phyloP scores from a whole-genome alignment of 2,888 invertebrate genomes.

The Encarsia formosa region DNA sequence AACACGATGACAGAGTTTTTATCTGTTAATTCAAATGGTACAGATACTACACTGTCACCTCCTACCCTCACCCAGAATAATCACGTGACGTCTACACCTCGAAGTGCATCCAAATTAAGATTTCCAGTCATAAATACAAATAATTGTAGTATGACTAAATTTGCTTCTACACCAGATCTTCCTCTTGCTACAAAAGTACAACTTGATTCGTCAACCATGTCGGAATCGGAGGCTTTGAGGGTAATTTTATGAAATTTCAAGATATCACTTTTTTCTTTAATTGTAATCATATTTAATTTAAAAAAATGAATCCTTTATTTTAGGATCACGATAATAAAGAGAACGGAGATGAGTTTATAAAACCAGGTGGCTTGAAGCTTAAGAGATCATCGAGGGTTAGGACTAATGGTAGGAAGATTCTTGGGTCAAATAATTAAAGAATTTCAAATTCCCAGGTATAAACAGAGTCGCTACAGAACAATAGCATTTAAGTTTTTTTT shows the following conservation, averaged over 20 bases:
- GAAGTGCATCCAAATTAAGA: slow-evolving; percentile 23
- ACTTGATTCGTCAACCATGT: slow-evolving; percentile 31
- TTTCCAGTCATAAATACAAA: slow-evolving; percentile 15
- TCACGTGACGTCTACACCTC: slow-evolving; percentile 30
- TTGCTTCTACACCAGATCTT: slow-evolving; percentile 36
- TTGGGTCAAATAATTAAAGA: slow-evolving; percentile 34
- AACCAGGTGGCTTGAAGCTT: slow-evolving; percentile 25
- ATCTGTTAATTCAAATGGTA: slow-evolving; percentile 11
- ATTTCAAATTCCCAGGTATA: slow-evolving; percentile 7
- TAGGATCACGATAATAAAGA: slow-evolving; percentile 37
- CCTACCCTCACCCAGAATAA: slow-evolving; percentile 19
- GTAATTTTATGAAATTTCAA: slow-evolving; percentile 8
- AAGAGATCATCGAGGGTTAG: slow-evolving; percentile 33
- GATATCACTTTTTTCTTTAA: neutral
- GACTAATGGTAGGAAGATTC: slow-evolving; percentile 29
- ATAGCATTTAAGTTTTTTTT: slow-evolving; percentile 7
- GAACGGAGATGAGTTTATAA: slow-evolving; percentile 34
- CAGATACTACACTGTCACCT: slow-evolving; percentile 10
- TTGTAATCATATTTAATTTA: neutral
- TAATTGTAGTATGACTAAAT: slow-evolving; percentile 29
- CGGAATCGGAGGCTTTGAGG: slow-evolving; percentile 31
- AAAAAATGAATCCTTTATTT: slow-evolving; percentile 9
- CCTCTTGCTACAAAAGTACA: slow-evolving; percentile 29
- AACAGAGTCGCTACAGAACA: slow-evolving; percentile 13
- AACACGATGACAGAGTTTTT: slow-evolving; percentile 16